Base-by-base conservation (phyloP, 2,113 vertebrate species). In the Cephalopterus ornatus region DNA sequence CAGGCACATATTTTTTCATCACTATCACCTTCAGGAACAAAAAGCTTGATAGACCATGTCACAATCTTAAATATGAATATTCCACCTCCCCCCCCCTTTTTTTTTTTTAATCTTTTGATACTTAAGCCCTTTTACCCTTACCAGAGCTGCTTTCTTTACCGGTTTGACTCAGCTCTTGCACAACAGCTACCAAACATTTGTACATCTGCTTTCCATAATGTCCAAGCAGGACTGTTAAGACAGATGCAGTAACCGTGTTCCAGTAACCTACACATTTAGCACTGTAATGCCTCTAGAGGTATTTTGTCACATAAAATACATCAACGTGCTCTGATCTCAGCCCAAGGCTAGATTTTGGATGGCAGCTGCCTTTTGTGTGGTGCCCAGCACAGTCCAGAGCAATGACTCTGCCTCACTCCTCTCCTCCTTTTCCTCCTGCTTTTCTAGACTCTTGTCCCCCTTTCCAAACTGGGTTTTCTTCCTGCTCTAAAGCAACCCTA, bases 151-250 rank as follows among this genome's bases (percentile, higher is more conserved):
- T 81, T 74, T 63, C 55, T 74, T 71, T 58, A 30, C 44, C 9
- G 5, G 30, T 39, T 78, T 56, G 68, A n/a, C 80, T 74, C 44
- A 37, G 88, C 30, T 50, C 76, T 61, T 23, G 61, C 68, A 74
- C 72, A 78, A 67, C 1, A 55, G 68, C 89, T 74, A 37, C 72
- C 1, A 6, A 83, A 26, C 76, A 41, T 4, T 14, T 7, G 47
- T 41, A 28, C 94, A 85, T 95, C 91, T 96, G 93, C 91, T 91
- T 93, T n/a, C 89, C 80, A 72, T 77, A 86, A 78, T 39, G n/a
- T 18, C 55, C 83, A 59, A 37, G 61, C 70, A 55, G 50, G 56
- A 15, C 61, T 70, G 63, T 16, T 58, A 9, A 39, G 89, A 28
- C 1, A 0, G 73, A 89, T 63, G 42, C 76, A 92, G 83, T 55